Base-by-base conservation (phyloP, 2,888 invertebrate genomes). In the Eilema depressum region DNA sequence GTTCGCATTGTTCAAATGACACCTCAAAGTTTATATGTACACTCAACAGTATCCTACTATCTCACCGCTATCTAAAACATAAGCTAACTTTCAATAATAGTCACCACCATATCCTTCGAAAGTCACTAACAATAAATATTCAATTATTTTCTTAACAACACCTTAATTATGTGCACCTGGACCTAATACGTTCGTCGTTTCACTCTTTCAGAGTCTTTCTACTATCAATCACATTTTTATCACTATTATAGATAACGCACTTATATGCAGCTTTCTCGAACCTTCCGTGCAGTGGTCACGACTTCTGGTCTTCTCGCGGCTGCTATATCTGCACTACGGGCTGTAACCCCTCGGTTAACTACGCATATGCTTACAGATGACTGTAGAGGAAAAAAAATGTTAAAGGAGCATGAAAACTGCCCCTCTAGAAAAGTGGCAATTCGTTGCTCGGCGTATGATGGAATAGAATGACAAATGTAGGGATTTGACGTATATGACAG, bases 241-340 rank as follows among this genome's bases (percentile, higher is more conserved):
- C 41, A 57, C 37, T 65, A 10, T 56, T 5, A 23, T 0, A 30
- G 37, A 63, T 28, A 17, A 20, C 69, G 1, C 7, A 25, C 64
- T 82, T 97, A 98, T 96, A 98, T 98, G 97, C 98, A 98, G 95
- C 98, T 98, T 94, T 98, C 98, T 90, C 97, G 97, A 94, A 98
- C 98, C 90, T 97, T 96, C 92, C 97, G 97, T 75, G 97, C 97
- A 73, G 97, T 97, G 81, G 97, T 98, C 80, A 97, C 97, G 81
- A 98, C 97, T 92, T 98, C 98, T 66, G 97, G 97, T 83, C 97
- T 96, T 88, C 97, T 96, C 77, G 97, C 95, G 68, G 97, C 96
- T 75, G 97, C 96, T 63, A 94, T 92, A 83, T 94, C 94, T 0
- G 88, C 84, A 53, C 96, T 94, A 69, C 95, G 90, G n/a, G 96